Base-by-base conservation (phyloP, 1,140 invertebrate genomes). In the Acromyrmex charruanus region DNA sequence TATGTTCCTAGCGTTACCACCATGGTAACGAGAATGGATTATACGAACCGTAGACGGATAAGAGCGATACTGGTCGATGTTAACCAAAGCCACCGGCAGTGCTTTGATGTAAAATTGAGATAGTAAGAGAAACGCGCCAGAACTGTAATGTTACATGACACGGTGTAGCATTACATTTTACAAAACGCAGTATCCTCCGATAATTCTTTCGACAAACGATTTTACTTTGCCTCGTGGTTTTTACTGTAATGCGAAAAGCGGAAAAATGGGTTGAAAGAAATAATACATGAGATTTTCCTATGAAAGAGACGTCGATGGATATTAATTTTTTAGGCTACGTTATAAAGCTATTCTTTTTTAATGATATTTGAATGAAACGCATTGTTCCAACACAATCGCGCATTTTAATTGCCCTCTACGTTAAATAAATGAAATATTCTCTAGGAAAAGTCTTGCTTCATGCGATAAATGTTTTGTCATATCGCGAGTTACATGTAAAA, bases 101-200 rank as follows among this genome's bases (percentile, higher is more conserved):
- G 61, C 77, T 79, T 79, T 79, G 77, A 79, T 51, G 77, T 79
- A 66, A 79, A 79, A 79, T 66, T 66, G 59, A 66, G 39, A 79
- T 66, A 66, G 44, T 68, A 28, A 79, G 75, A 79, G 75, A 79
- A 58, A 75, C 55, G 31, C 55, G 66, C 39, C 39, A 3, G n/a
- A 51, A 51, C 63, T 35, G 16, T 44, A 39, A 59, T 39, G 31
- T 77, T 77, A 59, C 71, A 39, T 35, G 65, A 49, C 65, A 68
- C 65, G 65, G 35, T n/a, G 25, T 66, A 44, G 59, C 51, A 44
- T 63, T 77, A 75, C 55, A 18, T 68, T 79, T 66, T 66, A 49
- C 28, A 1, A 14, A 65, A 49, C 25, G 35, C 71, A 3, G 53
- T 55, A 55, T 25, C 14, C n/a, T 59, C 6, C 35, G 16, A 59